Conservation (phyloP, 1,140 invertebrate genomes). For the Aricia agestis region DNA sequence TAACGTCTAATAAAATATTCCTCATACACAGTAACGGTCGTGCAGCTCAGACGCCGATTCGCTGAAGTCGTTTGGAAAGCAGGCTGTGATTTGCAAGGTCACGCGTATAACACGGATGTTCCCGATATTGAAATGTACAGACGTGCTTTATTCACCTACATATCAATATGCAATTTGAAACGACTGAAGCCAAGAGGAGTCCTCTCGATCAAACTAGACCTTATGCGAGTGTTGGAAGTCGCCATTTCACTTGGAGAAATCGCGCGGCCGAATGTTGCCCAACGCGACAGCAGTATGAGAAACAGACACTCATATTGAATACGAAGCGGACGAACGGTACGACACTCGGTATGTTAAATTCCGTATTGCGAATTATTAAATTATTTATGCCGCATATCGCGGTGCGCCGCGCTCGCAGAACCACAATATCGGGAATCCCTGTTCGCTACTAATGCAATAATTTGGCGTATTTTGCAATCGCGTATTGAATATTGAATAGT, state of each 20-base stretch:
- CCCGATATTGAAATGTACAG: constrained; percentile 75
- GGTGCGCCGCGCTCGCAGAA: constrained; percentile 67
- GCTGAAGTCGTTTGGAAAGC: constrained; percentile 74
- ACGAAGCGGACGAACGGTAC: constrained; percentile 70
- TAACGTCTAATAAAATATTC: constrained; percentile 72
- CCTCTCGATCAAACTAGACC: constrained; percentile 43
- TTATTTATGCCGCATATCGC: constrained; percentile 74
- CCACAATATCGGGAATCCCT: constrained; percentile 75
- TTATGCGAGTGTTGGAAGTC: constrained; percentile 46
- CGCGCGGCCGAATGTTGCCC: constrained; percentile 57
- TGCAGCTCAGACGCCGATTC: constrained; percentile 67
- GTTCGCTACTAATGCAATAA: constrained; percentile 74
- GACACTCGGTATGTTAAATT: constrained; percentile 71
- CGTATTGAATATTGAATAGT: constrained; percentile 74
- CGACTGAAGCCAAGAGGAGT: constrained; percentile 50
- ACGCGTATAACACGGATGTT: constrained; percentile 75
- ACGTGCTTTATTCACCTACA: constrained; percentile 75
- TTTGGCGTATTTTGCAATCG: constrained; percentile 75
- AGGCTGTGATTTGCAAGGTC: constrained; percentile 76
- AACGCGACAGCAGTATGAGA: constrained; percentile 73
- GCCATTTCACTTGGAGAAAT: constrained; percentile 54
- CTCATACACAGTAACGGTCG: constrained; percentile 59
- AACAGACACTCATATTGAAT: constrained; percentile 75
- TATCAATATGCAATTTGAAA: constrained; percentile 71
- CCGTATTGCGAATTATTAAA: constrained; percentile 76